A percentile compares a stretch with the other conserved stretches of the same genome.
These are phyloP conservation scores for Brachyopa scutellaris DNA, from an alignment of 2,888 invertebrate species.

Conservation along the genomic window DNA sequence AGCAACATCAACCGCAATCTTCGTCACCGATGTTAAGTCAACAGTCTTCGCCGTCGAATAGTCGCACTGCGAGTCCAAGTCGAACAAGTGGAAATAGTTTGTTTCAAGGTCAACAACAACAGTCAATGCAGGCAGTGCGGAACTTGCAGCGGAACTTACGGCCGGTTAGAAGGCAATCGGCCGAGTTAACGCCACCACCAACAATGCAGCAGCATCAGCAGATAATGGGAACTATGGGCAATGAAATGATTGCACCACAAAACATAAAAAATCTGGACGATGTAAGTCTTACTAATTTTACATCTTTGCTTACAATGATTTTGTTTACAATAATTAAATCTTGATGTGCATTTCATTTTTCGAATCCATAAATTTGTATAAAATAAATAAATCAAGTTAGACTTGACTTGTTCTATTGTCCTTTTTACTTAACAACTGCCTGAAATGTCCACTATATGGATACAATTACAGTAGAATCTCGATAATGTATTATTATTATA, in stretches of 20 bases:
- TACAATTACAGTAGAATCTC: too few relatives aligned
- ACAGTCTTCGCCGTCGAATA: conserved; percentile 90
- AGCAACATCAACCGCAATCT: conserved; percentile 83
- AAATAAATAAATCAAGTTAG: too few relatives aligned
- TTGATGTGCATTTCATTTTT: too few relatives aligned
- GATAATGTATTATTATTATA: too few relatives aligned
- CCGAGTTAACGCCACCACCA: conserved; percentile 81
- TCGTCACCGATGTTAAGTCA: conserved; percentile 88
- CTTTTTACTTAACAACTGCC: too few relatives aligned
- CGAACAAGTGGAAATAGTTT: conserved; percentile 76
- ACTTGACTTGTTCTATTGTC: too few relatives aligned
- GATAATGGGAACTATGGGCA: conserved; percentile 71
- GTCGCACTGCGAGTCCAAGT: conserved; percentile 87
- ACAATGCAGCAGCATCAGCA: conserved; percentile 73
- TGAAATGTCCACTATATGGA: too few relatives aligned
- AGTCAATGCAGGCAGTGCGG: conserved; percentile 75
- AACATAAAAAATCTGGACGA: conserved; percentile 79
- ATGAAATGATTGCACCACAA: conserved; percentile 77
- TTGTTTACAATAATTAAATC: too few relatives aligned
- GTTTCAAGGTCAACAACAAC: conserved; percentile 75
- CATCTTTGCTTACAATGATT: too few relatives aligned
- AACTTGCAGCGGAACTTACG: conserved; percentile 77
- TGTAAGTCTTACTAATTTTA: conserved; percentile 77
- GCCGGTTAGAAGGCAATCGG: conserved; percentile 79
- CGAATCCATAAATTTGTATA: too few relatives aligned